Percentiles rank a stretch among this genome's conserved stretches.
Conservation (phyloP, 2,888 invertebrate species). For the Cataglyphis rosenhaueri region DNA sequence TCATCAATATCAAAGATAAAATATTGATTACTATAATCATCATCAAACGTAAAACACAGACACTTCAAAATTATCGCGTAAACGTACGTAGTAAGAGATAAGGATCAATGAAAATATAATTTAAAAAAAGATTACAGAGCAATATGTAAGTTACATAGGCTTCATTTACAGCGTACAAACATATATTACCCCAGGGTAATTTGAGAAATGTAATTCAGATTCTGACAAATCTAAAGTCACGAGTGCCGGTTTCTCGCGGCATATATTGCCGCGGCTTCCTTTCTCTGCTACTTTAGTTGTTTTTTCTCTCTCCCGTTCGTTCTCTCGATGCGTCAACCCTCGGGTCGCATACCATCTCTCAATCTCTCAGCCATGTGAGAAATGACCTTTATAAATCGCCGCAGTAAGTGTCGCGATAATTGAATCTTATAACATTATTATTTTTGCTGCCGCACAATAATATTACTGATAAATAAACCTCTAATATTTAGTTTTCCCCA, state of each 20-base stretch:
- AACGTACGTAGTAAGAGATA: neutral
- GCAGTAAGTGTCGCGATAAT: slow-evolving; percentile 9
- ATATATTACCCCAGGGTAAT: slow-evolving; percentile 69
- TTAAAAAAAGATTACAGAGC: slow-evolving; percentile 52
- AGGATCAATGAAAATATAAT: slow-evolving; percentile 16
- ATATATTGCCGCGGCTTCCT: slow-evolving; percentile 70
- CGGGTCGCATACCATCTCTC: slow-evolving; percentile 32
- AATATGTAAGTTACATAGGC: slow-evolving; percentile 64
- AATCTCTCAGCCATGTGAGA: slow-evolving; percentile 44
- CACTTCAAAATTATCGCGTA: neutral
- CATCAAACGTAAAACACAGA: neutral
- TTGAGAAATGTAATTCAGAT: slow-evolving; percentile 76
- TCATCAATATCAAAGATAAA: slow-evolving; percentile 8
- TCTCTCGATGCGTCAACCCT: slow-evolving; percentile 53
- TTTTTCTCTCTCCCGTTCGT: slow-evolving; percentile 38
- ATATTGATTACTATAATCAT: neutral
- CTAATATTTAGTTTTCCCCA: neutral
- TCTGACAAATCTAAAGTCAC: slow-evolving; percentile 69
- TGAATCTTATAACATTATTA: slow-evolving; percentile 2
- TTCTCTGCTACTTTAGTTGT: slow-evolving; percentile 71
- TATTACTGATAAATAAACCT: neutral
- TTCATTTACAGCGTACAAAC: slow-evolving; percentile 62
- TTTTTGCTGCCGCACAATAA: neutral
- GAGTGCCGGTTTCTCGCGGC: slow-evolving; percentile 70
- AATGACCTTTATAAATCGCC: slow-evolving; percentile 42